Conservation (phyloP, 2,113 vertebrate species). For the Colossoma macropomum region DNA sequence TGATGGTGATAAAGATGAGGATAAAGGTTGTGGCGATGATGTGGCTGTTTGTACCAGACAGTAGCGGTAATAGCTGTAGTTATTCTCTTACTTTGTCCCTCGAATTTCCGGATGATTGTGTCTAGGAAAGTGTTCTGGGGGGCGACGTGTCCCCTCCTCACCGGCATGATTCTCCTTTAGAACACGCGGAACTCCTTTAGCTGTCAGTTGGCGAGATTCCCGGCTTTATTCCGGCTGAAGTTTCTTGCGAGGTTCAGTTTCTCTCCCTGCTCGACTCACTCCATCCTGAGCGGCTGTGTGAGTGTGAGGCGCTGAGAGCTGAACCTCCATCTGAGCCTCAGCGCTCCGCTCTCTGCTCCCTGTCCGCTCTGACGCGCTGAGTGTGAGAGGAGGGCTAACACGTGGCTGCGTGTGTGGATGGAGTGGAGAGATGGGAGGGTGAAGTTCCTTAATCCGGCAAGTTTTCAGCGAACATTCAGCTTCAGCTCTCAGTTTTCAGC, state of each 20-base stretch:
- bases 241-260: not conserved
- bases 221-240: not conserved
- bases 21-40: not conserved
- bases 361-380: not conserved
- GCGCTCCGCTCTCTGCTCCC: not conserved
- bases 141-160: slow-evolving; percentile 89
- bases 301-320: not conserved
- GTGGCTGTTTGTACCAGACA: not conserved
- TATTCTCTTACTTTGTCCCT: slow-evolving; percentile 85
- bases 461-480: too few species aligned
- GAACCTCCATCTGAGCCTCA: not conserved
- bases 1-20: not conserved
- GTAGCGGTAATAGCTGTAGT: not conserved
- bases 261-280: not conserved
- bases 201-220: not conserved
- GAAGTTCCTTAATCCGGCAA: too few species aligned
- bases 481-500: too few species aligned
- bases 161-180: slow-evolving; percentile 78
- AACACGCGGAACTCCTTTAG: not conserved
- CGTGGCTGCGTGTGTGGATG: not conserved
- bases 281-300: not conserved
- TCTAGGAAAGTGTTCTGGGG: slow-evolving; percentile 92
- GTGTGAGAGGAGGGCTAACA: not conserved
- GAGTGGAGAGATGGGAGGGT: too few species aligned
- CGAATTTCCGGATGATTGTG: slow-evolving; percentile 92